A percentile compares a stretch with the other conserved stretches of the same genome.
These are phyloP conservation scores for Macrophya alboannulata DNA, from an alignment of 2,888 invertebrate species.

Conservation along the genomic window DNA sequence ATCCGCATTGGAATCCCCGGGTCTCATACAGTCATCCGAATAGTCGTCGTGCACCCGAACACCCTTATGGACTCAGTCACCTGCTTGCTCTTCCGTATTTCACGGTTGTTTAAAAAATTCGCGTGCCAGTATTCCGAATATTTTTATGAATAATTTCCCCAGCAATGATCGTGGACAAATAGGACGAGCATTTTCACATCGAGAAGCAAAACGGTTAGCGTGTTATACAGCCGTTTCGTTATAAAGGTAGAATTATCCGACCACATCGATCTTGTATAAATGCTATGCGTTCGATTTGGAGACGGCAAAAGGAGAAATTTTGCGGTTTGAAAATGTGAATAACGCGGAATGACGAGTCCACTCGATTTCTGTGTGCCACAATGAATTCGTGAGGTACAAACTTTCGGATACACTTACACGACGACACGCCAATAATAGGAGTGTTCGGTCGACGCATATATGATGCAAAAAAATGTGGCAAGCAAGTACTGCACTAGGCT, in stretches of 20 bases:
- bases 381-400: too few species aligned
- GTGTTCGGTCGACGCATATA: neutral
- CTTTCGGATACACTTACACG: neutral
- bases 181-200: neutral
- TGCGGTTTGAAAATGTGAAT: neutral
- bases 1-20: slow-evolving; percentile 71
- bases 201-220: neutral
- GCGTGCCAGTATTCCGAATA: neutral
- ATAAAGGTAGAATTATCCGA: neutral
- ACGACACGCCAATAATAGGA: slow-evolving; percentile 11
- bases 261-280: neutral
- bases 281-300: neutral
- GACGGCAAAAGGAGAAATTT: neutral
- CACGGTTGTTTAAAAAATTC: neutral
- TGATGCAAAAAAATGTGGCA: neutral
- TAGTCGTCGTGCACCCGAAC: neutral
- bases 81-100: slow-evolving; percentile 11
- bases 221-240: neutral
- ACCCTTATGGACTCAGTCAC: neutral
- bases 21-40: neutral
- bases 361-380: neutral
- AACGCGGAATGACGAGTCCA: neutral
- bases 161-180: neutral
- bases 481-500: neutral
- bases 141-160: neutral